Percentiles rank a stretch among this genome's conserved stretches.
Conservation (phyloP, 2,797 vertebrate genomes). For the Morus bassanus region DNA sequence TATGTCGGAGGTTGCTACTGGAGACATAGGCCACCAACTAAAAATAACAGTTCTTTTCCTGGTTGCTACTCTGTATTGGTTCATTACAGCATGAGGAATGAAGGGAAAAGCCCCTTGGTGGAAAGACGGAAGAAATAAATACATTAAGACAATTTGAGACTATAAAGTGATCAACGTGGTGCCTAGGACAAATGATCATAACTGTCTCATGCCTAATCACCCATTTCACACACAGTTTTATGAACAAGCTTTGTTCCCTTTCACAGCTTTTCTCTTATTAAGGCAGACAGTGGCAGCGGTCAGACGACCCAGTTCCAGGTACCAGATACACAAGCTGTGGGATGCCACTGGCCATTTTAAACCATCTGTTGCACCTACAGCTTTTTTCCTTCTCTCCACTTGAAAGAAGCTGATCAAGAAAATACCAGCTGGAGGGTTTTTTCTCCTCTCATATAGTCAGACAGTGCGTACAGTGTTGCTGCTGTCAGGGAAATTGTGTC, state of each 20-base stretch:
- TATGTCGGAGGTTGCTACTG: neutral
- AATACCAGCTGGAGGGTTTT: neutral
- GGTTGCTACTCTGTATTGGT: neutral
- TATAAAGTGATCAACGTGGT: neutral
- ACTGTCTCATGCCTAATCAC: neutral
- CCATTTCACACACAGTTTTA: conserved; percentile 2
- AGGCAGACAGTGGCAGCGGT: neutral
- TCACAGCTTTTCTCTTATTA: neutral
- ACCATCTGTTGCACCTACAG: neutral
- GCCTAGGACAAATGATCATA: neutral
- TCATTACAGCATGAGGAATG: neutral
- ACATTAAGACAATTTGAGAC: conserved; percentile 22
- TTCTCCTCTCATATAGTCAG: neutral
- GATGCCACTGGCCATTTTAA: neutral
- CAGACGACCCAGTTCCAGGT: neutral
- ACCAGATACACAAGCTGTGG: neutral
- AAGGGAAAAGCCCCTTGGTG: neutral
- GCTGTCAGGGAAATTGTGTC: neutral
- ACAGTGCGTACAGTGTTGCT: neutral
- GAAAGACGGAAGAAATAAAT: neutral
- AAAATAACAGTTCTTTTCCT: neutral
- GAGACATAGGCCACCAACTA: conserved; percentile 3
- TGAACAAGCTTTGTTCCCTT: neutral
- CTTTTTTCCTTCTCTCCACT: neutral
- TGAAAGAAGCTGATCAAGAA: neutral